These are phyloP conservation scores for Atta texana DNA, from an alignment of 1,140 invertebrate genomes.

Conservation along the genomic window DNA sequence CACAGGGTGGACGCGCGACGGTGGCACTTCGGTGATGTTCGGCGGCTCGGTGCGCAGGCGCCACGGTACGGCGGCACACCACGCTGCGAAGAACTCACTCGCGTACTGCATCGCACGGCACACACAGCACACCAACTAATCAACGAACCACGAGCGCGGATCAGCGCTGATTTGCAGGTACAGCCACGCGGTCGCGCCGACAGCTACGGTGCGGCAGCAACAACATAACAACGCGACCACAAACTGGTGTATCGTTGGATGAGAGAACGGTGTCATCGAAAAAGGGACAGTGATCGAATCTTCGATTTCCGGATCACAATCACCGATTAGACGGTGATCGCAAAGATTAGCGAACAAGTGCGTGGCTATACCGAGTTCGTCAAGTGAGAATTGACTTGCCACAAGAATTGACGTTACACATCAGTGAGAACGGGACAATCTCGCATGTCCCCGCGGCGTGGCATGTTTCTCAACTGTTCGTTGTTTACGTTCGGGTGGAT, in stretches of 20 bases:
- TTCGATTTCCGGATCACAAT: slow-evolving; percentile 11
- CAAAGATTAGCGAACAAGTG: slow-evolving; percentile 17
- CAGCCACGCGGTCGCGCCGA: slow-evolving; percentile 80
- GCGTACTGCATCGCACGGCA: slow-evolving; percentile 85
- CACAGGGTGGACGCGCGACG: slow-evolving; percentile 28
- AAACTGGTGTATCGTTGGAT: not conserved
- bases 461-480: slow-evolving; percentile 38
- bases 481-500: slow-evolving; percentile 59
- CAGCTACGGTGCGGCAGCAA: not conserved
- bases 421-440: slow-evolving; percentile 19
- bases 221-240: slow-evolving; percentile 5
- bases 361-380: slow-evolving; percentile 26
- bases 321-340: not conserved
- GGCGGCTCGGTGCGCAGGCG: slow-evolving; percentile 81
- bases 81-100: slow-evolving; percentile 85
- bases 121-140: slow-evolving; percentile 80
- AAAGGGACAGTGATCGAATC: slow-evolving; percentile 11
- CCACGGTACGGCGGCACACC: slow-evolving; percentile 82
- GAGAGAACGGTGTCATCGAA: not conserved
- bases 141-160: slow-evolving; percentile 61
- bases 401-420: not conserved
- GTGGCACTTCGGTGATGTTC: slow-evolving; percentile 55
- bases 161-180: slow-evolving; percentile 68
- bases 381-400: slow-evolving; percentile 24
- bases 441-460: slow-evolving; percentile 47